Evolutionary conservation across 2,888 invertebrate species (phyloP).

Genomic region (Yponomeuta malinellus): DNA sequence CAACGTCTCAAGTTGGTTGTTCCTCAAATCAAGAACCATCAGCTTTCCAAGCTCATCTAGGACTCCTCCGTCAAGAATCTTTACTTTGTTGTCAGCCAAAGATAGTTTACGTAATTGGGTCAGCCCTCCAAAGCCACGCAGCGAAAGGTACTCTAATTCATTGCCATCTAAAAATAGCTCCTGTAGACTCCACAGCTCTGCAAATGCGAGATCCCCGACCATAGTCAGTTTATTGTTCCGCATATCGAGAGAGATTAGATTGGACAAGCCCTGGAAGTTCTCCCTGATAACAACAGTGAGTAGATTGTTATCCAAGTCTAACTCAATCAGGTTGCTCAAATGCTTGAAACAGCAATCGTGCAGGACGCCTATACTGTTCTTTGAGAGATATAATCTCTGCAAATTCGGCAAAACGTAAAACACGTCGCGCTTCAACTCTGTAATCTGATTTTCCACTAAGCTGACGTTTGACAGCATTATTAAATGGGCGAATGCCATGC

Average conservation of each 20-base stretch:
- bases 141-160: constrained; percentile 83
- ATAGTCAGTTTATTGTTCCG: constrained; percentile 85
- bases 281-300: constrained; percentile 84
- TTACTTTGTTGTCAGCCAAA: constrained; percentile 85
- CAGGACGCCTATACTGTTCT: constrained; percentile 88
- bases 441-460: constrained; percentile 85
- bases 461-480: constrained; percentile 81
- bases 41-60: constrained; percentile 83
- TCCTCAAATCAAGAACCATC: constrained; percentile 84
- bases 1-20: constrained; percentile 85
- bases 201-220: constrained; percentile 88
- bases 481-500: constrained; percentile 84
- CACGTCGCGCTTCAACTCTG: constrained; percentile 83
- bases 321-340: constrained; percentile 82
- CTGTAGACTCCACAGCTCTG: constrained; percentile 84
- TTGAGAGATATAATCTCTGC: constrained; percentile 85
- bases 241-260: constrained; percentile 83
- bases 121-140: constrained; percentile 85
- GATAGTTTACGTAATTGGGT: constrained; percentile 82
- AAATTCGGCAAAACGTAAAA: constrained; percentile 85
- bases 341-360: constrained; percentile 91
- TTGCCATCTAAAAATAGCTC: constrained; percentile 83
- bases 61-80: constrained; percentile 81
- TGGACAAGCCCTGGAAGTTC: constrained; percentile 85
- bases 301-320: constrained; percentile 87